Evolutionary conservation across 2,797 vertebrate genomes (phyloP).

Genomic region (Heliangelus exortis): DNA sequence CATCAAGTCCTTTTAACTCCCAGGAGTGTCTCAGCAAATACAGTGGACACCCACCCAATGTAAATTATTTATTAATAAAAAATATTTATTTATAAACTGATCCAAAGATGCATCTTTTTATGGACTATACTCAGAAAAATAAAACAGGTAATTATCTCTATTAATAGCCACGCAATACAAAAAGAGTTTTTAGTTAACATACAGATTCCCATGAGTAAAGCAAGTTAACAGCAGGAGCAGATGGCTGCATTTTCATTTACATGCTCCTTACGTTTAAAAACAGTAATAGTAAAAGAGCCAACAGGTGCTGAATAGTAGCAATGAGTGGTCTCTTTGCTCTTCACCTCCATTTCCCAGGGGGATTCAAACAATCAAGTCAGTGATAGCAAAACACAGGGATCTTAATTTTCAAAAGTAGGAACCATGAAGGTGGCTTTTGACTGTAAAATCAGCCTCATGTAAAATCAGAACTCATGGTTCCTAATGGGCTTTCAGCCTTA

Average conservation of each 20-base stretch:
- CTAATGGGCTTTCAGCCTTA: background rate
- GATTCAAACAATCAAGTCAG: background rate
- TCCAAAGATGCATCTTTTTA: background rate
- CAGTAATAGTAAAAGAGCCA: background rate
- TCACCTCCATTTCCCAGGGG: background rate
- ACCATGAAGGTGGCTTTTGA: background rate
- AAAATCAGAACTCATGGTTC: background rate
- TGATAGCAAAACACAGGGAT: background rate
- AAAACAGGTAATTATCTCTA: background rate
- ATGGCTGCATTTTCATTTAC: background rate
- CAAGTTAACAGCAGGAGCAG: background rate
- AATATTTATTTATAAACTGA: background rate
- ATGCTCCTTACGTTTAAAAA: background rate
- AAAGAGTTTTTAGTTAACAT: background rate
- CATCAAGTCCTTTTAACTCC: background rate
- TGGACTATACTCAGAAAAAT: background rate
- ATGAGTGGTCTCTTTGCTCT: background rate
- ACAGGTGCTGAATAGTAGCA: background rate
- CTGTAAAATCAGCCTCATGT: background rate
- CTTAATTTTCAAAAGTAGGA: background rate
- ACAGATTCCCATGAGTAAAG: background rate
- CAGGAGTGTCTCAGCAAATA: background rate
- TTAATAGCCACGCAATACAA: background rate
- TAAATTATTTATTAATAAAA: conserved; percentile 21
- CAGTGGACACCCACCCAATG: background rate